Base-by-base conservation (phyloP, 2,888 invertebrate genomes). In the Carabus problematicus region DNA sequence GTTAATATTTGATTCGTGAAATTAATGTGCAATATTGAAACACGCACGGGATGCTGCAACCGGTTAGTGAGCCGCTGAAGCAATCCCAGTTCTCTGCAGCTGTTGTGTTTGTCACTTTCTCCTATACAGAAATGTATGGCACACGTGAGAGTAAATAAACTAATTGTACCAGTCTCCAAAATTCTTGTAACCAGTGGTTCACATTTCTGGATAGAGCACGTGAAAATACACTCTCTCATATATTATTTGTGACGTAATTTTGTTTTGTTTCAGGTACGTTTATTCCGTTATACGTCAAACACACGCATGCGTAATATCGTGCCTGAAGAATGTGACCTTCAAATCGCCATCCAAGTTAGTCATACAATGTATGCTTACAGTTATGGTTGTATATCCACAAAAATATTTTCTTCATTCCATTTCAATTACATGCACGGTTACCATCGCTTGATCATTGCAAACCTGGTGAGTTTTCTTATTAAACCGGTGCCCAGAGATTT, bases 51-150 rank as follows among this genome's bases (percentile, higher is more conserved):
- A 2, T 62, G 49, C 52, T 45, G 18, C 43, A 45, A 18, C 42
- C 60, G 29, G 43, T 29, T 18, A 14, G 9, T 14, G 52, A n/a
- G 16, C 52, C 9, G 52, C 16, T 52, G 52, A 52, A 19, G 52
- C 52, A 52, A 52, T 19, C 16, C 9, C 16, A 14, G 18, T 2
- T 52, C 52, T 18, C n/a, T 64, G 56, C 64, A 64, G 56, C 64
- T 64, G 64, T 43, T 54, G 64, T 56, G 45, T 56, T 64, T 64
- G 56, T 56, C 64, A 66, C 66, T 66, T 66, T 66, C 66, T 66
- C 66, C 58, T 40, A 39, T 39, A 49, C 39, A 41, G 19, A 52
- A 66, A 66, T 66, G 58, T 49, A 47, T 47, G 7, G 49, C 58
- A 43, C 66, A 66, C 47, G 58, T 66, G 66, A 14, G 43, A 47